Evolutionary conservation across 2,113 vertebrate genomes (phyloP).

Genomic region (Oncorhynchus kisutch): DNA sequence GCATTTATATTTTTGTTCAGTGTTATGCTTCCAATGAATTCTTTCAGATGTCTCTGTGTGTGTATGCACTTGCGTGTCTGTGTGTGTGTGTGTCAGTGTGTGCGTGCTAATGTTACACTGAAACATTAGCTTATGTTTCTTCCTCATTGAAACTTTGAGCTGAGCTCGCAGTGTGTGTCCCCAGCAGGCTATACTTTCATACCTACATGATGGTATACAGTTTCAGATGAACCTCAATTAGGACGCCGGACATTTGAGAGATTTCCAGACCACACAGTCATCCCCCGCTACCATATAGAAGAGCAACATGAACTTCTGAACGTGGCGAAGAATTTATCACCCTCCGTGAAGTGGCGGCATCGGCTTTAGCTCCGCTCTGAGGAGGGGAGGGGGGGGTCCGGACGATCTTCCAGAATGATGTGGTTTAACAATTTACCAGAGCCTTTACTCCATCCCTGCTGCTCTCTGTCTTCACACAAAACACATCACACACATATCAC

Average conservation of each 20-base stretch:
- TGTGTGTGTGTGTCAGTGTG: not conserved
- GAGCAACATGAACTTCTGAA: constrained; percentile 46
- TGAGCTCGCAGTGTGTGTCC: constrained; percentile 16
- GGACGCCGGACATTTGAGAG: constrained; percentile 51
- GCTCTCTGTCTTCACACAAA: too few relatives aligned
- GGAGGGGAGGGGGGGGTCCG: not conserved
- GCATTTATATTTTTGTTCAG: too few relatives aligned
- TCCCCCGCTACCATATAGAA: constrained; percentile 26
- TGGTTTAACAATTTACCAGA: constrained; percentile 29
- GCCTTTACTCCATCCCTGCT: not conserved
- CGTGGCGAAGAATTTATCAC: constrained; percentile 54
- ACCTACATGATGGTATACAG: constrained; percentile 54
- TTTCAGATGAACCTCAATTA: constrained; percentile 57
- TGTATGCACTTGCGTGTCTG: too few relatives aligned
- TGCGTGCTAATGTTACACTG: constrained; percentile 5
- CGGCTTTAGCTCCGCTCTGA: constrained; percentile 18
- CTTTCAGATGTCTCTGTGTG: not conserved
- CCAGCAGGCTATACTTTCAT: constrained; percentile 27
- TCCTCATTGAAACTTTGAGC: constrained; percentile 35
- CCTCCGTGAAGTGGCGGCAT: constrained; percentile 47
- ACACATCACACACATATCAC: too few relatives aligned
- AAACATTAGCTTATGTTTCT: constrained; percentile 31
- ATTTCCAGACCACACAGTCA: constrained; percentile 28
- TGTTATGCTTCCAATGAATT: not conserved
- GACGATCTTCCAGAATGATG: constrained; percentile 27